Percentiles rank a stretch among this genome's conserved stretches.
Evolutionary conservation across 2,888 invertebrate species (phyloP).

Genomic region (Galeopsomyia nigrocyanea): DNA sequence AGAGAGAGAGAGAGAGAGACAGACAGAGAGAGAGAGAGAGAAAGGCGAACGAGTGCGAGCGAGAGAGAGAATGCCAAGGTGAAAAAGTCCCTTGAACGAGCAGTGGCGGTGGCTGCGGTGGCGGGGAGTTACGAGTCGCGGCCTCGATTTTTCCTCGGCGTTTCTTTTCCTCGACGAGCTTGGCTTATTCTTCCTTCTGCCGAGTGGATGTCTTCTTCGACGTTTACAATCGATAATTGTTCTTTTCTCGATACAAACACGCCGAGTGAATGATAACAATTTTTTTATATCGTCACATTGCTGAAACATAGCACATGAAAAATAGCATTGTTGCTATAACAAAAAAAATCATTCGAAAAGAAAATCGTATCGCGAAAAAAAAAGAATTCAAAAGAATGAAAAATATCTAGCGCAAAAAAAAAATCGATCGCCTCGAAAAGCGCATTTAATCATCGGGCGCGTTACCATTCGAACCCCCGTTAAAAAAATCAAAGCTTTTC

Average conservation of each 20-base stretch:
- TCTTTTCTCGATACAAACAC: too few relatives aligned
- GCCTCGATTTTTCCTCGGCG: slow-evolving; percentile 23
- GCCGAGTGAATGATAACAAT: too few relatives aligned
- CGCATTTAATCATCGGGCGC: slow-evolving; percentile 20
- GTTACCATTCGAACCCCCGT: background rate
- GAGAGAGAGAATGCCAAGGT: slow-evolving; percentile 19
- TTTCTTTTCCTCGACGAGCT: slow-evolving; percentile 18
- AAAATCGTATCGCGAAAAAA: too few relatives aligned
- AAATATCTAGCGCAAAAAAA: too few relatives aligned
- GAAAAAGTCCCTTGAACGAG: slow-evolving; percentile 19
- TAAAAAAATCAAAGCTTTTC: background rate
- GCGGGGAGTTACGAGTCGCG: slow-evolving; percentile 37
- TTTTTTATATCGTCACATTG: too few relatives aligned
- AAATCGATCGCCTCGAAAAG: background rate
- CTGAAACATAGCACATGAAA: too few relatives aligned
- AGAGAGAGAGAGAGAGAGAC: background rate
- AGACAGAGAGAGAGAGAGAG: background rate
- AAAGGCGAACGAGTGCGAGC: background rate
- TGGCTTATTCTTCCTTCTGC: background rate
- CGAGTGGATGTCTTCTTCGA: too few relatives aligned
- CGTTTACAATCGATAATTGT: too few relatives aligned
- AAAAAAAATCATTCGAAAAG: too few relatives aligned
- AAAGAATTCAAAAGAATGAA: too few relatives aligned
- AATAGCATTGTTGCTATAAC: too few relatives aligned
- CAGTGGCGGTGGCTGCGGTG: background rate